Percentiles rank a stretch among this genome's conserved stretches.
These are phyloP conservation scores for Synchiropus splendidus DNA, from an alignment of 2,113 vertebrate species.

Conservation along the genomic window DNA sequence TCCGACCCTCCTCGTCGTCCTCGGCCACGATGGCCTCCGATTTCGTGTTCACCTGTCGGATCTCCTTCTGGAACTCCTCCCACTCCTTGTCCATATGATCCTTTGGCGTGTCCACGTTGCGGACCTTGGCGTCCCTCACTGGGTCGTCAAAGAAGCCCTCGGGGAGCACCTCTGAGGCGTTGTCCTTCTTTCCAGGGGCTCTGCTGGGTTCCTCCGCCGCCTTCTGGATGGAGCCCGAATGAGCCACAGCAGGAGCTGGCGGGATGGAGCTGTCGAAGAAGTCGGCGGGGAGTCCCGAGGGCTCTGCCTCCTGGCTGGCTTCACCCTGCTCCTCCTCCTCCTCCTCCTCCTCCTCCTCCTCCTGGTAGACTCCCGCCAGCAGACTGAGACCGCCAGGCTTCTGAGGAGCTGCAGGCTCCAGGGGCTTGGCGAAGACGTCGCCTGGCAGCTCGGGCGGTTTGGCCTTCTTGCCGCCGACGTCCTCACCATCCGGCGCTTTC, in stretches of 20 bases:
- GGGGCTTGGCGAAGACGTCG: conserved; percentile 13
- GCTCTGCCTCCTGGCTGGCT: conserved; percentile 19
- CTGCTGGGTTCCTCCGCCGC: conserved; percentile 76
- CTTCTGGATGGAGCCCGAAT: conserved; percentile 88
- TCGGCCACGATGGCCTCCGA: conserved; percentile 95
- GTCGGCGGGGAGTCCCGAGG: conserved; percentile 57
- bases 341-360: conserved; percentile 38
- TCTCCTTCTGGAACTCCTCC: conserved; percentile 98
- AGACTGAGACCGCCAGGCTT: conserved; percentile 58
- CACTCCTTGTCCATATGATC: conserved; percentile 98
- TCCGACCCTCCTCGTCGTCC: conserved; percentile 90
- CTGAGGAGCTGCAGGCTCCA: not conserved
- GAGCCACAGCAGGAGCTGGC: conserved; percentile 65
- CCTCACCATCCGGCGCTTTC: conserved; percentile 63
- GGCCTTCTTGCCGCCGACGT: conserved; percentile 57
- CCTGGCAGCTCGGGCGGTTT: conserved; percentile 59
- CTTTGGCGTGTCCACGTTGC: conserved; percentile 91
- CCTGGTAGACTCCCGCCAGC: conserved; percentile 70
- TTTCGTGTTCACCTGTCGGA: conserved; percentile 88
- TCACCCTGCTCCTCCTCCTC: conserved; percentile 12
- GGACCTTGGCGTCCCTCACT: conserved; percentile 86
- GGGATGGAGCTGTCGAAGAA: conserved; percentile 76
- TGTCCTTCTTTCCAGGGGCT: conserved; percentile 72
- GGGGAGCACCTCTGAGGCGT: conserved; percentile 82
- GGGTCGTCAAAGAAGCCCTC: conserved; percentile 98